Conservation (phyloP, 2,888 invertebrate genomes). For the Nemoura dubitans region DNA sequence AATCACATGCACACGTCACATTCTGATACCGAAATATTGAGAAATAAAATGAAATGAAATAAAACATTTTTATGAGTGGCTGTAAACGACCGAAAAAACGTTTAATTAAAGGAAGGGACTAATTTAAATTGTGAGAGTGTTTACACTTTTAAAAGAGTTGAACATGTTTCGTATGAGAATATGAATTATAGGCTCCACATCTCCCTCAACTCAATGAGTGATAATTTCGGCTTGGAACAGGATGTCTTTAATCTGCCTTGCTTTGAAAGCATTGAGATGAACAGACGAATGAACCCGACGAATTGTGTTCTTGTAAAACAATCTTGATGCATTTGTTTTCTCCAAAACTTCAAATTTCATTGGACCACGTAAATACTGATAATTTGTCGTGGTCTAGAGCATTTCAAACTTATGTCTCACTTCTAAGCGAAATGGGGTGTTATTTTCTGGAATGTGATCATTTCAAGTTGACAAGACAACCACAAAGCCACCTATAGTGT, state of each 20-base stretch:
- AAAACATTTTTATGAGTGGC: not conserved
- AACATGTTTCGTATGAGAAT: constrained; percentile 2
- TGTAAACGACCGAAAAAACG: not conserved
- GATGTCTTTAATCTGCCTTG: constrained; percentile 2
- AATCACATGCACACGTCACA: not conserved
- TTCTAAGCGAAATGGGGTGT: no score
- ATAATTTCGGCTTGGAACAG: not conserved
- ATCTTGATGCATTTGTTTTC: not conserved
- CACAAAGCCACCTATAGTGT: not conserved
- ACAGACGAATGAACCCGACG: not conserved
- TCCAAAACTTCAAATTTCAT: not conserved
- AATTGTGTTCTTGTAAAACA: not conserved
- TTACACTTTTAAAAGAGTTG: not conserved
- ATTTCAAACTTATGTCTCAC: not conserved
- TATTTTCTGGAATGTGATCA: not conserved
- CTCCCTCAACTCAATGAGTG: constrained; percentile 2
- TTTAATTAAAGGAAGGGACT: constrained; percentile 31
- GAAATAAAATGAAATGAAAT: not conserved
- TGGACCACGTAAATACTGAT: not conserved
- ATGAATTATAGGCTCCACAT: constrained; percentile 12
- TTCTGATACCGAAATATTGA: not conserved
- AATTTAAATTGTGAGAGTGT: constrained; percentile 10
- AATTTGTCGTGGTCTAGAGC: not conserved
- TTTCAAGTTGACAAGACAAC: not conserved
- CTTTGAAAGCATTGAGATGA: not conserved